Evolutionary conservation across 2,113 vertebrate species (phyloP), one percentile per base, ranked within the genome.

Genomic region (Litocranius walleri): DNA sequence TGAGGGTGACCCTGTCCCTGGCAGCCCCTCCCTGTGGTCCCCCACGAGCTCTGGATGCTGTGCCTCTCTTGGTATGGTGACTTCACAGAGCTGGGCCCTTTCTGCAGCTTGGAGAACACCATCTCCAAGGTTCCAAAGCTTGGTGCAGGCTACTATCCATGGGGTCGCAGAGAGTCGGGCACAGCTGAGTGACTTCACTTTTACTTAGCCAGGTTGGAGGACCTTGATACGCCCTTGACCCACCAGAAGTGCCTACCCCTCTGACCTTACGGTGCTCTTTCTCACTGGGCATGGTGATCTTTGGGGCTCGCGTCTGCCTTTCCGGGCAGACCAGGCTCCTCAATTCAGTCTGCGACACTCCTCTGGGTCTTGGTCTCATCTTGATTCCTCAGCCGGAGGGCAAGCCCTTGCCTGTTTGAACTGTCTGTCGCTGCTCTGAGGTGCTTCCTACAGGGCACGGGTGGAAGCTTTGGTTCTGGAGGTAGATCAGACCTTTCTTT

Each of bases 271-370:
- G 11, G 33, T 27, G 19, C 64, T 7, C 77, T 7, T 19, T 15
- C 23, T 82, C n/a, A 0, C 30, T 40, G n/a, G 43, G 8, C 19
- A 27, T 14, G 25, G 33, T 5, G 1, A 12, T 25, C 17, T 12
- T 71, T 88, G 54, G 23, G 85, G 27, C 57, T n/a, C 5, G 15
- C 56, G 11, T 27, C 67, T 3, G 0, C 29, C 30, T 62, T 54
- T 64, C 92, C 7, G 43, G 74, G 52, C 27, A 74, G 30, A 61
- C 56, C 5, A 11, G 43, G 54, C 30, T 33, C 43, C 29, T 87
- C 15, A 3, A 0, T 71, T 40, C 30, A 40, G 1, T 19, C 52
- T 5, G 0, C 6, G 13, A 23, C 25, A 21, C 57, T 92, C 25
- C 0, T 0, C 0, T 3, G 27, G 15, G 17, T 16, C 36, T 87